phyloP scores from a whole-genome alignment of 1,140 invertebrate species.

The Drosophila pseudoananassae region DNA sequence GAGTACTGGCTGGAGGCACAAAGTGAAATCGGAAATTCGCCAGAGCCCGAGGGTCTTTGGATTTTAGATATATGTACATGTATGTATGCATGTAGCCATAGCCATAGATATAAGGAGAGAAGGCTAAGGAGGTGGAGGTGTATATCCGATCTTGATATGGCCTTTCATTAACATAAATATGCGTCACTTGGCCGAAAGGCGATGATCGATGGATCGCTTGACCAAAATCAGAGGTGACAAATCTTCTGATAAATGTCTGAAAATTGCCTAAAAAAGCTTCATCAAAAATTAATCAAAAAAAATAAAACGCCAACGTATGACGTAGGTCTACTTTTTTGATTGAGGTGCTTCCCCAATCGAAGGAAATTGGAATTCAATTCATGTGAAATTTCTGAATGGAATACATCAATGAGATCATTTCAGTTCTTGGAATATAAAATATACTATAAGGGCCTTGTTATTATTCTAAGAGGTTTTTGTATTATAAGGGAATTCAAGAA shows the following conservation, averaged over 20 bases:
- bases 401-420: constrained; percentile 31
- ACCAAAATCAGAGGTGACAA: constrained; percentile 35
- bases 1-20: constrained; percentile 20
- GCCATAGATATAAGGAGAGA: not conserved
- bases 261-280: constrained; percentile 18
- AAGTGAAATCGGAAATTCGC: constrained; percentile 74
- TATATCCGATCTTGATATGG: constrained; percentile 37
- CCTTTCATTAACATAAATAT: constrained; percentile 42
- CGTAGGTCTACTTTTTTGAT: not conserved
- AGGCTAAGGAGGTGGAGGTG: constrained; percentile 1
- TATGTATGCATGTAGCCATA: constrained; percentile 8
- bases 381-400: constrained; percentile 30
- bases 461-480: not conserved
- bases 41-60: constrained; percentile 20
- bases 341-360: constrained; percentile 3
- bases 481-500: constrained; percentile 1
- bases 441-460: not conserved
- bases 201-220: constrained; percentile 33
- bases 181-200: constrained; percentile 13
- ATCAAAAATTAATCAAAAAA: not conserved
- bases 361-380: constrained; percentile 27
- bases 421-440: constrained; percentile 17
- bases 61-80: constrained; percentile 29
- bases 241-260: constrained; percentile 22
- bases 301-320: constrained; percentile 26